These are phyloP conservation scores for Caracal caracal DNA, from an alignment of 2,113 vertebrate species.

Conservation along the genomic window DNA sequence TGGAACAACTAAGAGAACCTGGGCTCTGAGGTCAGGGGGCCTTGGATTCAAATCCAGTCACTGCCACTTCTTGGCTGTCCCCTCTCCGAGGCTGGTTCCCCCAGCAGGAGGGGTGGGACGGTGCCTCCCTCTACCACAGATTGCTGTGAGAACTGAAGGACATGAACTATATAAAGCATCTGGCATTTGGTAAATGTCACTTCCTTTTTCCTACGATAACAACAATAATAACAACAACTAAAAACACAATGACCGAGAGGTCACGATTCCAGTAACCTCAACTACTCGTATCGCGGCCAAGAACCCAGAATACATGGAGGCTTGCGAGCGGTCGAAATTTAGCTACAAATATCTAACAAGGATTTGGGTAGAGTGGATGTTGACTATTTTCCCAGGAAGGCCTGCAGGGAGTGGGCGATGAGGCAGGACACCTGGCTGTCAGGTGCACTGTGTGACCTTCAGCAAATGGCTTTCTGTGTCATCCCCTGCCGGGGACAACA, in stretches of 20 bases:
- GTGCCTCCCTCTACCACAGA: background rate
- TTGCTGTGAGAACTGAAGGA: slow-evolving; percentile 62
- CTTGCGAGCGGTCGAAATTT: background rate
- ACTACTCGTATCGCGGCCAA: slow-evolving; percentile 18
- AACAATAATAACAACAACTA: slow-evolving; percentile 57
- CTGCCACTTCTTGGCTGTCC: background rate
- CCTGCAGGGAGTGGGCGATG: background rate
- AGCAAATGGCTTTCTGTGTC: background rate
- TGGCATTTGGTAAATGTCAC: slow-evolving; percentile 56
- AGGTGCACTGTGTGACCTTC: background rate
- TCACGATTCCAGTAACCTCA: slow-evolving; percentile 51
- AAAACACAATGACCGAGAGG: slow-evolving; percentile 67
- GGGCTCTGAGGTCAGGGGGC: background rate
- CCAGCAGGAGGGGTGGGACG: background rate
- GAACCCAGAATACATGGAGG: slow-evolving; percentile 11
- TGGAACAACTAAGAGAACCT: background rate
- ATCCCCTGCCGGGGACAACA: background rate
- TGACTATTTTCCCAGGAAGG: background rate
- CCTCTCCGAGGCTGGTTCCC: background rate
- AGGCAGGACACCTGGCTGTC: background rate
- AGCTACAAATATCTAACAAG: background rate
- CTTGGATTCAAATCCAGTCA: background rate
- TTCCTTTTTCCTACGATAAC: slow-evolving; percentile 73
- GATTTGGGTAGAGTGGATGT: background rate
- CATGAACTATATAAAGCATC: slow-evolving; percentile 57